Percentiles rank a stretch among this genome's conserved stretches.
These are phyloP conservation scores for Paralichthys olivaceus DNA, from an alignment of 2,113 vertebrate species.

Conservation along the genomic window DNA sequence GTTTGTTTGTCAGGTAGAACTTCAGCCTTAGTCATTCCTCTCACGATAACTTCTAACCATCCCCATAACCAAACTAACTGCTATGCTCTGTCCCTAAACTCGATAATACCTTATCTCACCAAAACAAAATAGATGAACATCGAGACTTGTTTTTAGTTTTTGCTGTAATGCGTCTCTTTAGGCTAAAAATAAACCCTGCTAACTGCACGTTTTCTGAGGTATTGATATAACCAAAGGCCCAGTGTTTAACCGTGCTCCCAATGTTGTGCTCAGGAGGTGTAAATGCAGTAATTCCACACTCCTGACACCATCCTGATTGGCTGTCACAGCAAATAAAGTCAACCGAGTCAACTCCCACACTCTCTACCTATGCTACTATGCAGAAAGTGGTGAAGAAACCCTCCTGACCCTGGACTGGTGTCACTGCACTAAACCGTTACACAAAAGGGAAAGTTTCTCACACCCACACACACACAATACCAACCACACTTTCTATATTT, in stretches of 20 bases:
- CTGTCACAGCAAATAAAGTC: conserved; percentile 42
- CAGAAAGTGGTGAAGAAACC: conserved; percentile 10
- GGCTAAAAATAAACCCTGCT: neutral
- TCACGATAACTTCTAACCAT: no score
- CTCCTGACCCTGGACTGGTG: conserved; percentile 27
- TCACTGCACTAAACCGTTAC: conserved; percentile 20
- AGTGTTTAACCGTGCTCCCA: neutral
- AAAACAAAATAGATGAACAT: no score
- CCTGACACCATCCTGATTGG: conserved; percentile 26
- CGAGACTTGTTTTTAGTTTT: no score
- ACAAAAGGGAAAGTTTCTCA: conserved; percentile 22
- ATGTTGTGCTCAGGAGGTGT: conserved; percentile 4
- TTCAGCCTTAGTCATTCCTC: no score
- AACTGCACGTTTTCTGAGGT: neutral
- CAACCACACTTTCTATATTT: neutral
- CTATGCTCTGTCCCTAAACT: no score
- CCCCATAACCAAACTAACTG: no score
- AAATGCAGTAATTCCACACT: conserved; percentile 11
- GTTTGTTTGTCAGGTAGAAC: neutral
- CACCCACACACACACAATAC: neutral
- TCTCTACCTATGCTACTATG: conserved; percentile 14
- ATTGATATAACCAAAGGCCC: neutral
- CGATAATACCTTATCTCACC: no score
- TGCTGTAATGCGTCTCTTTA: no score
- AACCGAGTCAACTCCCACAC: conserved; percentile 21